These are phyloP conservation scores for Rotaria socialis DNA, from an alignment of 2,888 invertebrate species.

Conservation along the genomic window DNA sequence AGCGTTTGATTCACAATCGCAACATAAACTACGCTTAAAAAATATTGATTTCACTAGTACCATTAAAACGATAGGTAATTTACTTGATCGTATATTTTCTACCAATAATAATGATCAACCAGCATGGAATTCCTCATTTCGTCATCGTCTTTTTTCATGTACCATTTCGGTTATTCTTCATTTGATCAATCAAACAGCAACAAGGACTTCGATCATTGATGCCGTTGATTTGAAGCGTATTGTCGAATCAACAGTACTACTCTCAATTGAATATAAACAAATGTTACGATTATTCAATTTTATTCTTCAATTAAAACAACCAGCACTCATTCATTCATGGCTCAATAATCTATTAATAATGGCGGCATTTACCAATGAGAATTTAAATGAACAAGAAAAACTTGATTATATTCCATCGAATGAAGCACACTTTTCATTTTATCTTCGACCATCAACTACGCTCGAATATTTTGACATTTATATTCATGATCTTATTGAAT, in stretches of 20 bases:
- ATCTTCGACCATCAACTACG: not conserved
- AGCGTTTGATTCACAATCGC: not conserved
- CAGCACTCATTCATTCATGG: not conserved
- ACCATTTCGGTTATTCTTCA: not conserved
- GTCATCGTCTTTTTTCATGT: not conserved
- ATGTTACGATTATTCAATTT: not conserved
- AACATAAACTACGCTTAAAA: not conserved
- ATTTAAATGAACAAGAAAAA: not conserved
- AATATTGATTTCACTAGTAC: not conserved
- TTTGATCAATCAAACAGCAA: not conserved
- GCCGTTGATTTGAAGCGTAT: not conserved
- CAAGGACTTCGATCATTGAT: not conserved
- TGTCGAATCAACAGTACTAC: not conserved
- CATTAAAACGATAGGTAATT: not conserved
- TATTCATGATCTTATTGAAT: not conserved
- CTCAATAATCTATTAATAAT: not conserved
- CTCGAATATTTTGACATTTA: not conserved
- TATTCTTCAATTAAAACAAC: not conserved
- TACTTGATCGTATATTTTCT: not conserved
- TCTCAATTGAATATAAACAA: not conserved
- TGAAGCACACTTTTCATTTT: not conserved
- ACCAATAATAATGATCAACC: not conserved
- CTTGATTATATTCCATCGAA: too few species aligned
- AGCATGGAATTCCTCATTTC: not conserved
- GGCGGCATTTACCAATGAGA: not conserved